These are phyloP conservation scores for Peucedramus taeniatus DNA, from an alignment of 2,113 vertebrate species.

Conservation along the genomic window DNA sequence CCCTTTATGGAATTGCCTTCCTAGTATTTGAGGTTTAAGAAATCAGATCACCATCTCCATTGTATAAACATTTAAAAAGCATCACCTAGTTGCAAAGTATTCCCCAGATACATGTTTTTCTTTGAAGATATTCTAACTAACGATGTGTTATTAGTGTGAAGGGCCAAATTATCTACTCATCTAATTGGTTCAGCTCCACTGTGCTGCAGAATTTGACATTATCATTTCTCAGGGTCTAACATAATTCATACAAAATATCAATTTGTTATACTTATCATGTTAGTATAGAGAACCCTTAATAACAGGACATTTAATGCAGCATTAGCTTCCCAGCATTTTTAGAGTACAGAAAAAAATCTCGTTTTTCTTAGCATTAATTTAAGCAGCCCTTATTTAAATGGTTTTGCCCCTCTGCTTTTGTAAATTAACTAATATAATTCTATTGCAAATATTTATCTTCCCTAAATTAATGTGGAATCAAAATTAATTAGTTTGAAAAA, in stretches of 20 bases:
- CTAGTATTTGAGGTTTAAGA: background rate
- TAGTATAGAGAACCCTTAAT: conserved; percentile 29
- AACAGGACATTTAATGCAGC: conserved; percentile 21
- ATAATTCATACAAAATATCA: conserved; percentile 50
- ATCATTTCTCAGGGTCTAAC: conserved; percentile 54
- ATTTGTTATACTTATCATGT: conserved; percentile 47
- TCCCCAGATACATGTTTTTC: conserved; percentile 27
- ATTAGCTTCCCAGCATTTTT: conserved; percentile 25
- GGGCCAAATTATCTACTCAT: conserved; percentile 52
- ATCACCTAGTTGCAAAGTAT: conserved; percentile 25
- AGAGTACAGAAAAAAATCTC: background rate
- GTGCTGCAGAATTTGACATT: conserved; percentile 29
- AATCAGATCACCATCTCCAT: background rate
- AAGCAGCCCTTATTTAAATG: conserved; percentile 26
- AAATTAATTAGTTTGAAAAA: conserved; percentile 54
- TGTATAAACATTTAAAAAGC: conserved; percentile 21
- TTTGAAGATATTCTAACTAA: conserved; percentile 44
- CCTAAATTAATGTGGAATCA: conserved; percentile 29
- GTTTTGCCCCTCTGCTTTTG: conserved; percentile 20
- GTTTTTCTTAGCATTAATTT: background rate
- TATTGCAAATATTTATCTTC: conserved; percentile 59
- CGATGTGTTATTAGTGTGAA: conserved; percentile 7
- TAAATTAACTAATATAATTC: conserved; percentile 43
- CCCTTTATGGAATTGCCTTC: background rate
- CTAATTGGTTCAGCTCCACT: conserved; percentile 55